Conservation (phyloP, 2,797 vertebrate genomes). For the Tolypeutes matacus region DNA sequence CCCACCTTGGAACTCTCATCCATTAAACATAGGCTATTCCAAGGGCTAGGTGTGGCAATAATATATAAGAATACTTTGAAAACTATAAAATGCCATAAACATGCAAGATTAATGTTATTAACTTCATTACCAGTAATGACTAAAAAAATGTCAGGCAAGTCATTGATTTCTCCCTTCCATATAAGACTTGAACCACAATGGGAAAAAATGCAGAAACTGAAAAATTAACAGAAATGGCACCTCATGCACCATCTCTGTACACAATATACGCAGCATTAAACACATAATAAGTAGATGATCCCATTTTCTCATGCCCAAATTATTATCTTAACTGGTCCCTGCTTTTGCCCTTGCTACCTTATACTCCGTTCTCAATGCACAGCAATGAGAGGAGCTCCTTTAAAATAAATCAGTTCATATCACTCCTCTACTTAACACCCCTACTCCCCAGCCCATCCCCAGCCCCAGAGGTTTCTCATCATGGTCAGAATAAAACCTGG, state of each 20-base stretch:
- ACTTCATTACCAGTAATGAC: neutral
- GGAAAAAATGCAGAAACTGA: neutral
- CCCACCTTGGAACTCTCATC: neutral
- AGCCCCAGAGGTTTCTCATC: neutral
- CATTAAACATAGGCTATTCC: neutral
- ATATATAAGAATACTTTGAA: neutral
- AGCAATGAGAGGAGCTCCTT: neutral
- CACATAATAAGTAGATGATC: neutral
- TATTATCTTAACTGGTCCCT: neutral
- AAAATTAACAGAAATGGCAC: neutral
- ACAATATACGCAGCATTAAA: neutral
- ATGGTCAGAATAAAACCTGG: neutral
- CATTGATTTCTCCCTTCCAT: neutral
- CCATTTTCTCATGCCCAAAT: neutral
- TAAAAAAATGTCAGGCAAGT: constrained; percentile 2
- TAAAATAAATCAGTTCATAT: neutral
- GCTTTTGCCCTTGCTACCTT: neutral
- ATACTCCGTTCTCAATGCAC: neutral
- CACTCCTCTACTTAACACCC: neutral
- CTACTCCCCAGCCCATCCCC: no score
- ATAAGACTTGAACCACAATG: neutral
- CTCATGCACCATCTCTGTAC: neutral
- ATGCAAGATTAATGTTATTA: neutral
- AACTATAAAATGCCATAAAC: neutral
- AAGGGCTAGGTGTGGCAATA: neutral